phyloP scores from a whole-genome alignment of 1,140 invertebrate species.

The Cotesia glomerata region DNA sequence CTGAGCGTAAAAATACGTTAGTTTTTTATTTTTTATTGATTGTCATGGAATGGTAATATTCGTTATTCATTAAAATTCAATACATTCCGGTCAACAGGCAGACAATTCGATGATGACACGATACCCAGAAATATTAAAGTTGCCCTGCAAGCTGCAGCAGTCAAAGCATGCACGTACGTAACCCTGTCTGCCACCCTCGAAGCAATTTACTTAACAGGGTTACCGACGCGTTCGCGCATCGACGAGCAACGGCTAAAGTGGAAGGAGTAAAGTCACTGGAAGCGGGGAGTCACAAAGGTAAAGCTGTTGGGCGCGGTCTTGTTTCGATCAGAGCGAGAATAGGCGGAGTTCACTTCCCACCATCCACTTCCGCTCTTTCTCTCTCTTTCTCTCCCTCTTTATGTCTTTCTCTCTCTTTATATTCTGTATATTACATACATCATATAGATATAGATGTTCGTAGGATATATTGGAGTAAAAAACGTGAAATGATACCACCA shows the following conservation, averaged over 20 bases:
- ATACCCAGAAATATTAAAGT: too few species aligned
- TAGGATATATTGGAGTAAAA: neutral
- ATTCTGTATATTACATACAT: too few species aligned
- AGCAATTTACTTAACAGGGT: neutral
- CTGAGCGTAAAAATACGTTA: too few species aligned
- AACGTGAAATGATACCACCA: neutral
- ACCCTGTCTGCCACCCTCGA: neutral
- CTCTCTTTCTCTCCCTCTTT: slow-evolving; percentile 12
- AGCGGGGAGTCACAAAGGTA: slow-evolving; percentile 37
- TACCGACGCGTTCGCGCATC: neutral
- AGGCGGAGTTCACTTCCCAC: slow-evolving; percentile 41
- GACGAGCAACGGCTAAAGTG: neutral
- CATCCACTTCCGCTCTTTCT: slow-evolving; percentile 24
- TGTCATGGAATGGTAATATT: too few species aligned
- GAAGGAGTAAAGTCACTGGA: neutral
- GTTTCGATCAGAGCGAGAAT: slow-evolving; percentile 14
- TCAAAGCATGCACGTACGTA: neutral
- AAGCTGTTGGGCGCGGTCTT: slow-evolving; percentile 42
- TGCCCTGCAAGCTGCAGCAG: too few species aligned
- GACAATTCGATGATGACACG: too few species aligned
- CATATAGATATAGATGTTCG: too few species aligned
- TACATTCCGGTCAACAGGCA: too few species aligned
- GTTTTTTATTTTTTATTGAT: too few species aligned
- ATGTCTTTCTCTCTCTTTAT: too few species aligned
- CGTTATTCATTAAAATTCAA: too few species aligned